A percentile compares a stretch with the other conserved stretches of the same genome.
Conservation (phyloP, 2,888 invertebrate genomes). For the Cephalotes varians region DNA sequence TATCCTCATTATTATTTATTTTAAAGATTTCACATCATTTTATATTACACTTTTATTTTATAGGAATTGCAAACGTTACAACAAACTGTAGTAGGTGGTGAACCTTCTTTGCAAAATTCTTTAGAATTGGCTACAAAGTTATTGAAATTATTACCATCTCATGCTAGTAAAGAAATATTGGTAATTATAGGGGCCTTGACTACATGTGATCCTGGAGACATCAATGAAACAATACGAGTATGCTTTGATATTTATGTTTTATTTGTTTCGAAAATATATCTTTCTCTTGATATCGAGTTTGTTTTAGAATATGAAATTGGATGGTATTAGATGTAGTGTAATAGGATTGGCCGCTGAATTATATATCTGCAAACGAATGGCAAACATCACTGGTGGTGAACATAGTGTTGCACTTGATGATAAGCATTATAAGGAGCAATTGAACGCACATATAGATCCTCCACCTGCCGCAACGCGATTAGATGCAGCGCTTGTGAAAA, state of each 20-base stretch:
- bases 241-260: not conserved
- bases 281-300: not conserved
- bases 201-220: slow-evolving; percentile 98
- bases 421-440: slow-evolving; percentile 90
- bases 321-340: slow-evolving; percentile 96
- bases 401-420: slow-evolving; percentile 96
- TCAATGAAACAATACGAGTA: slow-evolving; percentile 92
- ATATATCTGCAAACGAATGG: slow-evolving; percentile 94
- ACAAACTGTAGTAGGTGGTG: slow-evolving; percentile 92
- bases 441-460: slow-evolving; percentile 90
- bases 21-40: not conserved
- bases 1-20: not conserved
- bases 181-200: slow-evolving; percentile 97
- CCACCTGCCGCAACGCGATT: slow-evolving; percentile 91
- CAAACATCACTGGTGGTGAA: slow-evolving; percentile 94
- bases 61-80: slow-evolving; percentile 86
- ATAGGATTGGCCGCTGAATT: slow-evolving; percentile 98
- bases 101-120: slow-evolving; percentile 98
- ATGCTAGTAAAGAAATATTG: slow-evolving; percentile 97
- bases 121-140: slow-evolving; percentile 95
- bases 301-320: slow-evolving; percentile 90
- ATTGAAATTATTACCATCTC: slow-evolving; percentile 95
- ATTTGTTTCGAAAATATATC: not conserved
- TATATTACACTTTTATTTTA: slow-evolving; percentile 28
- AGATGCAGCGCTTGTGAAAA: slow-evolving; percentile 95